Conservation (phyloP, 23 tunicate species). For the Botrylloides violaceus region DNA sequence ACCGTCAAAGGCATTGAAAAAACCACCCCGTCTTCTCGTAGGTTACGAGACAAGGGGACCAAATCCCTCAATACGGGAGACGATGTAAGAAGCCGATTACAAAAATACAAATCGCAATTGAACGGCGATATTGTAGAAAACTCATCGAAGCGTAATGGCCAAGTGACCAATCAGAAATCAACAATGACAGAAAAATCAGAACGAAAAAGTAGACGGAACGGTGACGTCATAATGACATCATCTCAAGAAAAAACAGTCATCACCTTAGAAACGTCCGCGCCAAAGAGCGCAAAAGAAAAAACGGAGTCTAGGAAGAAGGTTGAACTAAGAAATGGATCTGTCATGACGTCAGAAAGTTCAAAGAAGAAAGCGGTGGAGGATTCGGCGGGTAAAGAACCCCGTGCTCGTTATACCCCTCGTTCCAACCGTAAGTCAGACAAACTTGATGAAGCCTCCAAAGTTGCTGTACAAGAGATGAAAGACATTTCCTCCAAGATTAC, state of each 20-base stretch:
- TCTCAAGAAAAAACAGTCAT: neutral
- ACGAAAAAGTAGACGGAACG: conserved; percentile 14
- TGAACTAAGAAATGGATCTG: conserved; percentile 6
- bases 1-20: neutral
- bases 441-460: neutral
- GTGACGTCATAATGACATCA: neutral
- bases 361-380: neutral
- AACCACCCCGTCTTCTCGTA: neutral
- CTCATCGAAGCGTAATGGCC: no score
- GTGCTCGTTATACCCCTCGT: neutral
- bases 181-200: conserved; percentile 8
- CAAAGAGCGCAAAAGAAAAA: neutral
- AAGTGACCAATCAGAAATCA: no score
- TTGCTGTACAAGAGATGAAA: neutral
- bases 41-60: neutral
- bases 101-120: conserved; percentile 32
- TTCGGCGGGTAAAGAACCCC: neutral
- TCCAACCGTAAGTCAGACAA: neutral
- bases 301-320: neutral
- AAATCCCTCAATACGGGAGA: conserved; percentile 7
- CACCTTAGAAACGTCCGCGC: neutral
- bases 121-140: conserved; percentile 8
- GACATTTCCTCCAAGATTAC: neutral
- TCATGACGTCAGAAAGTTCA: neutral
- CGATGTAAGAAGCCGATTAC: conserved; percentile 58